Base-by-base conservation (phyloP, 2,888 invertebrate species). In the Cheilosia vernalis region DNA sequence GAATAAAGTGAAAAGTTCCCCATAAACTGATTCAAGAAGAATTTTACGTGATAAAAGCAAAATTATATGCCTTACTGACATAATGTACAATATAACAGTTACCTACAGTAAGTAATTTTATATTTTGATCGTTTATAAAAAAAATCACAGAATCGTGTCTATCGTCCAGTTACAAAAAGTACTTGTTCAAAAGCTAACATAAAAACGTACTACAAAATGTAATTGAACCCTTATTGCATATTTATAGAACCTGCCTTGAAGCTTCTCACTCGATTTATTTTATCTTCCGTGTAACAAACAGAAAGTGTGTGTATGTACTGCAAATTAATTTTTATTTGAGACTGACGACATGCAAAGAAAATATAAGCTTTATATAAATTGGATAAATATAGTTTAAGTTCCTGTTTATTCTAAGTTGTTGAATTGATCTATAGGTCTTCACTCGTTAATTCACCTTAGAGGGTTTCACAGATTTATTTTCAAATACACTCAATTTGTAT, bases 151-250 rank as follows among this genome's bases (percentile, higher is more conserved):
- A 42, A 55, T 44, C 42, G 27, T 42, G 55, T 42, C 10, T 42
- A 61, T 33, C 10, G 9, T 37, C 1, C 37, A 13, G 10, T 37
- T 37, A 37, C 37, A 10, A 69, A 63, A 77, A 24, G 61, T 40
- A 78, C 30, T 63, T 55, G 53, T 55, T 33, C 33, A 21, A 33
- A 61, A 69, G 55, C 56, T 37, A 56, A 17, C 70, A 56, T 21
- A 70, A 61, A 53, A 58, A 78, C 61, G 44, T 44, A 77, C 37
- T 47, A 24, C 19, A 49, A 63, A 58, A 79, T 72, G 13, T 37
- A 37, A 37, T 72, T 64, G 64, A 79, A 72, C 42, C 63, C 64
- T 51, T 51, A 51, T 70, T 51, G 49, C 49, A 49, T 21, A 21
- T 64, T 51, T 64, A 70, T 13, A 37, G 37, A 37, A 37, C 37